A percentile compares a stretch with the other conserved stretches of the same genome.
Evolutionary conservation across 2,888 invertebrate genomes (phyloP).

Genomic region (Acleris sparsana): DNA sequence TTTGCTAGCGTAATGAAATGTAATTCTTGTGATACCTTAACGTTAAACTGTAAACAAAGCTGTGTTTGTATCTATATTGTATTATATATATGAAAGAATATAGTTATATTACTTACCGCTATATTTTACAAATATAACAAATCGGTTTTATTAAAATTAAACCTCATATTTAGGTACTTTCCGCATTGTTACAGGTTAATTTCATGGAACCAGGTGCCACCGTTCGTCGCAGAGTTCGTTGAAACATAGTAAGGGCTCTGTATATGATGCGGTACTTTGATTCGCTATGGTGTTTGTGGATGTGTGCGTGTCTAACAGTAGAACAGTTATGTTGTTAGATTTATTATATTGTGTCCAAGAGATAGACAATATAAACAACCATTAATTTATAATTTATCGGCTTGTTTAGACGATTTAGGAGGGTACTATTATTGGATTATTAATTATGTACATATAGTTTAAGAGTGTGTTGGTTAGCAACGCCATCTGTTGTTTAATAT

Average conservation of each 20-base stretch:
- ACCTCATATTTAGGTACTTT: too few relatives aligned
- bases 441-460: conserved; percentile 4
- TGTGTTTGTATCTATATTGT: too few relatives aligned
- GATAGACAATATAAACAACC: conserved; percentile 30
- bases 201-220: not conserved
- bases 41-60: too few relatives aligned
- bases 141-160: too few relatives aligned
- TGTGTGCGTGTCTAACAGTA: conserved; percentile 4
- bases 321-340: conserved; percentile 20
- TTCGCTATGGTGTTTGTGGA: not conserved
- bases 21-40: too few relatives aligned
- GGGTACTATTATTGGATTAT: conserved; percentile 13
- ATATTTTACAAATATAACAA: too few relatives aligned
- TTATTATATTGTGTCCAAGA: conserved; percentile 13
- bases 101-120: too few relatives aligned
- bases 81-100: too few relatives aligned
- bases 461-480: too few relatives aligned
- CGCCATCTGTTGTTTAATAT: too few relatives aligned
- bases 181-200: too few relatives aligned
- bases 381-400: conserved; percentile 28
- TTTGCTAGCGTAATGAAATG: too few relatives aligned
- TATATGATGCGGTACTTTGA: not conserved
- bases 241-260: conserved; percentile 9
- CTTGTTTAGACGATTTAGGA: conserved; percentile 17
- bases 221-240: not conserved